Evolutionary conservation across 1,140 invertebrate genomes (phyloP).

Genomic region (Metaphire vulgaris): DNA sequence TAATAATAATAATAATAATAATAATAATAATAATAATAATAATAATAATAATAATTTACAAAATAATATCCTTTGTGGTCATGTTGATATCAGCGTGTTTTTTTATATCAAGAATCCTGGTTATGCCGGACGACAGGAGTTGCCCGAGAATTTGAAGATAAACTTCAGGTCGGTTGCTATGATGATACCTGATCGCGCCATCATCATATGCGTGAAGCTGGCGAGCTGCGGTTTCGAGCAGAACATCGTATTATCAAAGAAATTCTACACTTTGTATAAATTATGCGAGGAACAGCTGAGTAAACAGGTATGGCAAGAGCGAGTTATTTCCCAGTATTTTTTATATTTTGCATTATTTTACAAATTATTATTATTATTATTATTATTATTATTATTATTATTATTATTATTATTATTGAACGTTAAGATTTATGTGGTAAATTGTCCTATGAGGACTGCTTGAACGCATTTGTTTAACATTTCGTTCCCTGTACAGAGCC

Average conservation of each 20-base stretch:
- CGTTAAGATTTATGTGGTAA: no score
- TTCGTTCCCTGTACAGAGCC: no score
- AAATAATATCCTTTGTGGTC: not conserved
- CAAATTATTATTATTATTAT: no score
- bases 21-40: not conserved
- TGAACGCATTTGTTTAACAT: no score
- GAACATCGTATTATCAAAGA: conserved; percentile 86
- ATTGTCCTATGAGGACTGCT: no score
- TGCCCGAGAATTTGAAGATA: conserved; percentile 96
- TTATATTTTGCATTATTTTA: no score
- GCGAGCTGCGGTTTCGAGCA: conserved; percentile 92
- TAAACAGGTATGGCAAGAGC: conserved; percentile 78
- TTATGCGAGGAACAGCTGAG: conserved; percentile 93
- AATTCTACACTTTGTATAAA: conserved; percentile 94
- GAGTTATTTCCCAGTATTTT: no score
- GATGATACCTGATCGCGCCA: conserved; percentile 97
- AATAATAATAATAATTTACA: not conserved
- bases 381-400: no score
- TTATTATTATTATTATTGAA: no score
- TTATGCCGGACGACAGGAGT: conserved; percentile 88
- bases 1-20: no score
- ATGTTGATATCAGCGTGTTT: no score
- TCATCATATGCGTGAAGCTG: conserved; percentile 92
- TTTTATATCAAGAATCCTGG: conserved; percentile 79
- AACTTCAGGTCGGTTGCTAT: conserved; percentile 95